Evolutionary conservation across 2,888 invertebrate genomes (phyloP), one percentile per base, ranked within the genome.

Genomic region (Chelonus formosanus): DNA sequence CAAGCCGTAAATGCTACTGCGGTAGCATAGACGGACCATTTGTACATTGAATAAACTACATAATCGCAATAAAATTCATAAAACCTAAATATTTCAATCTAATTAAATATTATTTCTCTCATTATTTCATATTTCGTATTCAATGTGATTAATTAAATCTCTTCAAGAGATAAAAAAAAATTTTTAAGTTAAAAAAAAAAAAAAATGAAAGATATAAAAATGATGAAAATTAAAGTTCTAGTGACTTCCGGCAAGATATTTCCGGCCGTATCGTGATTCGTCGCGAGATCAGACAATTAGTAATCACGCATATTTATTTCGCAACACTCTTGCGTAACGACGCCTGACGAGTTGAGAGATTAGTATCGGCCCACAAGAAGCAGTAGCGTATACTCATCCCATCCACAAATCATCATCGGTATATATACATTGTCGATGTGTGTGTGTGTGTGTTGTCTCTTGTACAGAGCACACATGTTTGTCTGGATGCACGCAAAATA

Each of bases 281-380:
- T 74, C 74, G 70, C 73, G 70, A 73, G 71, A 76, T 76, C 74
- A 72, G 70, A 73, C 77, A 81, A 82, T 82, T 80, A 80, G 77
- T 73, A 76, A 82, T 81, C 78, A 80, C 80, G 79, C 80, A 77
- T 79, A 71, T 65, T 72, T 74, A 77, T 78, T 77, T 75, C 77
- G 78, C 80, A 78, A 80, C 77, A 74, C 67, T 73, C 65, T 81
- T 82, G 79, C 78, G 78, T 75, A 82, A 80, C 76, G 71, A 74
- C 69, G 66, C 57, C 67, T 60, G 63, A 58, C 71, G 65, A 67
- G 65, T 43, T 34, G 64, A 67, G 67, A 73, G 74, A 74, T 75
- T 71, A 68, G 65, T 70, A 75, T 73, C 73, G 65, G 63, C 36
- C 43, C 40, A 44, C 50, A 35, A 59, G 44, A 52, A 40, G 32